Evolutionary conservation across 2,797 vertebrate genomes (phyloP).

Genomic region (Trichosurus vulpecula): DNA sequence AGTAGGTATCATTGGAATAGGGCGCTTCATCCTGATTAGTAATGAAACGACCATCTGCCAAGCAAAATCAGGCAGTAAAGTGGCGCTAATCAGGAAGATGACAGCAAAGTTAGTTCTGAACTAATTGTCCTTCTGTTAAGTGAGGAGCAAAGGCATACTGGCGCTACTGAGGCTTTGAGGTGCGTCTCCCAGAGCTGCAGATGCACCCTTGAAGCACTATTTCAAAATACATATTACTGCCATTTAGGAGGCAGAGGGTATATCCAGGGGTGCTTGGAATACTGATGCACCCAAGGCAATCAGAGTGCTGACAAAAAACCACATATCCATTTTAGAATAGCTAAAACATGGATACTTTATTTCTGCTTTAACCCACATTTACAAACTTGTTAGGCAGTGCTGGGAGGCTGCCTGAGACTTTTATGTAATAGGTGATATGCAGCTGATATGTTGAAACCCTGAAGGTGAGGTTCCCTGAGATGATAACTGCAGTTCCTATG

Average conservation of each 20-base stretch:
- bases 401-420: constrained; percentile 65
- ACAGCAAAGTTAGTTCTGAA: constrained; percentile 67
- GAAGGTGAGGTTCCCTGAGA: constrained; percentile 21
- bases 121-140: constrained; percentile 42
- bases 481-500: constrained; percentile 10
- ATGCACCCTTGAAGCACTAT: neutral
- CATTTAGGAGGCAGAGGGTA: constrained; percentile 1
- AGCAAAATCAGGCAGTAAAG: constrained; percentile 57
- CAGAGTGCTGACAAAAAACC: neutral
- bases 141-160: constrained; percentile 16
- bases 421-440: constrained; percentile 59
- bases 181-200: constrained; percentile 34
- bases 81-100: constrained; percentile 54
- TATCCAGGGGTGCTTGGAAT: neutral
- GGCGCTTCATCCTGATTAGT: constrained; percentile 55
- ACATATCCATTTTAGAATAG: neutral
- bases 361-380: constrained; percentile 57
- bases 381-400: constrained; percentile 43
- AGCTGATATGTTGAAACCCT: constrained; percentile 47
- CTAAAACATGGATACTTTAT: constrained; percentile 6
- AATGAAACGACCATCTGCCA: constrained; percentile 60
- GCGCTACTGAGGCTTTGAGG: constrained; percentile 29
- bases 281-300: constrained; percentile 19
- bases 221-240: neutral
- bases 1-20: constrained; percentile 3